Evolutionary conservation across 2,113 vertebrate species (phyloP).

Genomic region (Turnix velox): DNA sequence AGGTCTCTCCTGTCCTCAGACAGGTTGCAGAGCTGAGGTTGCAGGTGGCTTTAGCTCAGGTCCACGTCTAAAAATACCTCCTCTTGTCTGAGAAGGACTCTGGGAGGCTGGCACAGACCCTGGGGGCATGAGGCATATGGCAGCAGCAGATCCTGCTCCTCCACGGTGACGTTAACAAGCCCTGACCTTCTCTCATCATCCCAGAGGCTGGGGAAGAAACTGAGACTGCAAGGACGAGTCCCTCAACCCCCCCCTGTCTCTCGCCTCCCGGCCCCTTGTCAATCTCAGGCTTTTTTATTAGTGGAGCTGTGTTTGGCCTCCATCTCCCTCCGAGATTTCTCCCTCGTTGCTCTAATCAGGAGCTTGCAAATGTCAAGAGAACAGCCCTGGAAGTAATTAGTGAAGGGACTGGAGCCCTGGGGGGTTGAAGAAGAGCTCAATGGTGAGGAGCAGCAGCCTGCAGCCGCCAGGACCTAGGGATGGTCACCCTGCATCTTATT

Average conservation of each 20-base stretch:
- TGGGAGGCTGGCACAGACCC: conserved; percentile 15
- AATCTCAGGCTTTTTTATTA: conserved; percentile 48
- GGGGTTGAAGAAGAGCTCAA: rapidly evolving
- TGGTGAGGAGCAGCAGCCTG: background rate
- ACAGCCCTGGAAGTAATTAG: conserved; percentile 59
- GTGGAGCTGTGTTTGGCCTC: conserved; percentile 17
- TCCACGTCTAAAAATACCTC: background rate
- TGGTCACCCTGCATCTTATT: background rate
- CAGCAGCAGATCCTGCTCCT: conserved; percentile 12
- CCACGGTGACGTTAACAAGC: conserved; percentile 56
- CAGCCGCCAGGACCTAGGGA: background rate
- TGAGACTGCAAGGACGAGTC: conserved; percentile 25
- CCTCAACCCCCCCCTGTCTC: background rate
- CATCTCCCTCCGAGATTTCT: conserved; percentile 46
- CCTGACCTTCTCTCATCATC: conserved; percentile 60
- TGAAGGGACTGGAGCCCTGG: background rate
- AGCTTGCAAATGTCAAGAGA: conserved; percentile 61
- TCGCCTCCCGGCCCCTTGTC: conserved; percentile 19
- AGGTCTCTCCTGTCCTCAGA: background rate
- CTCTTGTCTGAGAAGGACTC: background rate
- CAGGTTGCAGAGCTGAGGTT: background rate
- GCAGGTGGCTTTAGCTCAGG: background rate
- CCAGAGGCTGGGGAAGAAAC: conserved; percentile 43
- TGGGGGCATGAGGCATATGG: conserved; percentile 48
- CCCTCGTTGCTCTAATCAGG: conserved; percentile 60